Base-by-base conservation (phyloP, 2,888 invertebrate genomes). In the Antheraea yamamai region DNA sequence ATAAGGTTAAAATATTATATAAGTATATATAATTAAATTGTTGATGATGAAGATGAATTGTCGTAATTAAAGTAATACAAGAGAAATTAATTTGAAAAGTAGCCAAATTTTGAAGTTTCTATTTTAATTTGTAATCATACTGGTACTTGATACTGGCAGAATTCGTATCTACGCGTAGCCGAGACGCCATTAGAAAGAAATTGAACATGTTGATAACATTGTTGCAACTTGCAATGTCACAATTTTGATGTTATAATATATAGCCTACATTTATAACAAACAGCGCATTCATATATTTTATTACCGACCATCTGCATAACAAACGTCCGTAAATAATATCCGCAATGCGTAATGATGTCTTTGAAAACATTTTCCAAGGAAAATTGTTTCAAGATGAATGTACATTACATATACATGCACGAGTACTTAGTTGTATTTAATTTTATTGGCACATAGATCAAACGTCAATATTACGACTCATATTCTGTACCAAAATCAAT, bases 271-370 rank as follows among this genome's bases (percentile, higher is more conserved):
- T 72, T 72, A 73, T n/a, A 64, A 61, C 35, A 61, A 58, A 35
- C 35, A 73, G 23, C 72, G 61, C 74, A 78, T 77, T 73, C 76
- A 75, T 76, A 74, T 75, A 68, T 75, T 81, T 80, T 77, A 81
- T 72, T 77, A 75, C 75, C 77, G 77, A 79, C 80, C 79, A 81
- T 80, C 70, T 75, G 73, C 58, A 68, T 77, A 71, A 72, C 73
- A 70, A 61, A 72, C 35, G 75, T 70, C 68, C 72, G 58, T 58
- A 78, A 80, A 80, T 78, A 66, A 58, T 74, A 66, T 58, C 47
- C 73, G 76, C 74, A 76, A 77, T 61, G 77, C 77, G 77, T 77
- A 79, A 79, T 64, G 58, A 68, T 39, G 20, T 12, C 39, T 70
- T n/a, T 39, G 70, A 70, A 39, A 39, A 70, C 39, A 70, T 70